These are phyloP conservation scores for Pedetes capensis DNA, from an alignment of 2,113 vertebrate genomes.

Conservation along the genomic window DNA sequence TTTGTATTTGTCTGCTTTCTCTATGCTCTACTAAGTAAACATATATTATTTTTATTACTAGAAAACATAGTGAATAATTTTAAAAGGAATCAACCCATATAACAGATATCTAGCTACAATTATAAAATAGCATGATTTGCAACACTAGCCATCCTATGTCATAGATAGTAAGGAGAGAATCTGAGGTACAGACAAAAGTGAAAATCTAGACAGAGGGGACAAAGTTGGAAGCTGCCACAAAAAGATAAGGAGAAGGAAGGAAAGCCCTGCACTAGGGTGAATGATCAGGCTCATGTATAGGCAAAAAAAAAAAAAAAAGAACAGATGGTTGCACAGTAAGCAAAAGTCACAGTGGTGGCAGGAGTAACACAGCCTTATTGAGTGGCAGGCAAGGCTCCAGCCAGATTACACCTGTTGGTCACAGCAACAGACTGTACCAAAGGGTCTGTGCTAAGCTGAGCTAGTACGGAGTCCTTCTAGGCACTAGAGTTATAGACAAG, in stretches of 20 bases:
- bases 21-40: not conserved
- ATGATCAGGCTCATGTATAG: not conserved
- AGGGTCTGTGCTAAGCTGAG: too few species aligned
- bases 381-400: not conserved
- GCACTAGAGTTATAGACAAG: too few species aligned
- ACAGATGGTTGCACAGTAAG: not conserved
- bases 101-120: not conserved
- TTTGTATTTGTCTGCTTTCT: not conserved
- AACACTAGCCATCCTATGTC: not conserved
- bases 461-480: too few species aligned
- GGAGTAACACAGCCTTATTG: not conserved
- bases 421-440: not conserved
- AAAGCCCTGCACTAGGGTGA: not conserved
- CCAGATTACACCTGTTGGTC: not conserved
- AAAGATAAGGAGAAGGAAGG: not conserved
- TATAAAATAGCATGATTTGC: not conserved
- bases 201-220: not conserved
- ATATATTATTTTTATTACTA: conserved; percentile 24
- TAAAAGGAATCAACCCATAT: not conserved
- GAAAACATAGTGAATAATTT: not conserved
- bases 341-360: not conserved
- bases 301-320: not conserved
- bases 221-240: not conserved
- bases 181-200: not conserved
- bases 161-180: not conserved